Evolutionary conservation across 2,797 vertebrate genomes (phyloP).

Genomic region (Pristis pectinata): DNA sequence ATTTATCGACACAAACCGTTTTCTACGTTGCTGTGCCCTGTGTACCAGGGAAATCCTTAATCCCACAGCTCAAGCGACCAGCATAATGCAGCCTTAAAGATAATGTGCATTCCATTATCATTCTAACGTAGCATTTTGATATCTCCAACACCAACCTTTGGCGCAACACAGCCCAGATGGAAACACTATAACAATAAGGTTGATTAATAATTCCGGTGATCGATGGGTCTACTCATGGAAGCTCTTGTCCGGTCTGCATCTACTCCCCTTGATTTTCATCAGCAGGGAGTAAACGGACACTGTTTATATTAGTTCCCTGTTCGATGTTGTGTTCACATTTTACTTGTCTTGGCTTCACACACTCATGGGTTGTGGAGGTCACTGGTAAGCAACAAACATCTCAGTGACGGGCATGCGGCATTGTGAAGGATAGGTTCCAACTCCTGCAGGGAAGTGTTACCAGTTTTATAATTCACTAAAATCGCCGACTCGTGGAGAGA

Average conservation of each 20-base stretch:
- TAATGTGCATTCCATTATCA: background rate
- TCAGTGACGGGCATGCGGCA: too few relatives aligned
- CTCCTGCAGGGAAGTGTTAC: too few relatives aligned
- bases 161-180: background rate
- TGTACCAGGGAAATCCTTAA: background rate
- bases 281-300: background rate
- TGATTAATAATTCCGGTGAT: background rate
- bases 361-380: too few relatives aligned
- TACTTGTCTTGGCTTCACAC: background rate
- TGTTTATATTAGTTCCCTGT: background rate
- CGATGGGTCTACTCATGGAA: background rate
- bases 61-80: background rate
- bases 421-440: background rate
- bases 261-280: background rate
- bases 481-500: background rate
- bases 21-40: background rate
- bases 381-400: too few relatives aligned
- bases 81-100: background rate
- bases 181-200: background rate
- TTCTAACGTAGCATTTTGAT: background rate
- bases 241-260: background rate
- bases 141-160: background rate
- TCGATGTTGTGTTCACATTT: background rate
- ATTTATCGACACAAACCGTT: background rate
- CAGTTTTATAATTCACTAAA: background rate